Evolutionary conservation across 2,888 invertebrate species (phyloP).

Genomic region (Cephus rjabovi): DNA sequence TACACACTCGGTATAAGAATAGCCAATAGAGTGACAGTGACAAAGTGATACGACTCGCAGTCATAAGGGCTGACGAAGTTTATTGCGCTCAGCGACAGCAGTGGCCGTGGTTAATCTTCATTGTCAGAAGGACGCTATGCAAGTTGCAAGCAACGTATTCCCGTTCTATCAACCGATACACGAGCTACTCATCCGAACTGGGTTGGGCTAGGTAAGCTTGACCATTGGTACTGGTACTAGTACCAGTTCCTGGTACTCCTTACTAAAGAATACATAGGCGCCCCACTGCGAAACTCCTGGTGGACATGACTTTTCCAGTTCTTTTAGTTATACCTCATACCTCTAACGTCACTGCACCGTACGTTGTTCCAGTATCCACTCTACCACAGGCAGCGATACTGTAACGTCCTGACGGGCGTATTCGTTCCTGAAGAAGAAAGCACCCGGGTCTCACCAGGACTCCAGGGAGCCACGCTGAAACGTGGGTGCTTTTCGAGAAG

Average conservation of each 20-base stretch:
- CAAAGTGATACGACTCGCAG: background rate
- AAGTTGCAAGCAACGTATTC: background rate
- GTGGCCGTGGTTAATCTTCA: background rate
- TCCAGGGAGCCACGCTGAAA: background rate
- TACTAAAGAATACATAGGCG: background rate
- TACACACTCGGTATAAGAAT: background rate
- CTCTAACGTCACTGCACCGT: background rate
- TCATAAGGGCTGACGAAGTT: background rate
- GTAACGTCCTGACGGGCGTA: background rate
- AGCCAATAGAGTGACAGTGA: background rate
- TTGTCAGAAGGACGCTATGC: background rate
- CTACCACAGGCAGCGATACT: background rate
- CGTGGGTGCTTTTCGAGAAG: background rate
- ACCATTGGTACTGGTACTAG: background rate
- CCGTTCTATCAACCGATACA: background rate
- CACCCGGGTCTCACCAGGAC: background rate
- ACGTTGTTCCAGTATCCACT: background rate
- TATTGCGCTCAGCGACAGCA: background rate
- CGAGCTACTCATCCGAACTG: background rate
- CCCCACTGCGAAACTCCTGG: background rate
- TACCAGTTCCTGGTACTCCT: background rate
- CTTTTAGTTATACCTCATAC: background rate
- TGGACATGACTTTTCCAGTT: background rate
- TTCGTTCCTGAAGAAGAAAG: background rate
- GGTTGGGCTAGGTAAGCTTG: background rate